Evolutionary conservation across 2,113 vertebrate species (phyloP), one percentile per base, ranked within the genome.

Genomic region (Ochotona princeps): DNA sequence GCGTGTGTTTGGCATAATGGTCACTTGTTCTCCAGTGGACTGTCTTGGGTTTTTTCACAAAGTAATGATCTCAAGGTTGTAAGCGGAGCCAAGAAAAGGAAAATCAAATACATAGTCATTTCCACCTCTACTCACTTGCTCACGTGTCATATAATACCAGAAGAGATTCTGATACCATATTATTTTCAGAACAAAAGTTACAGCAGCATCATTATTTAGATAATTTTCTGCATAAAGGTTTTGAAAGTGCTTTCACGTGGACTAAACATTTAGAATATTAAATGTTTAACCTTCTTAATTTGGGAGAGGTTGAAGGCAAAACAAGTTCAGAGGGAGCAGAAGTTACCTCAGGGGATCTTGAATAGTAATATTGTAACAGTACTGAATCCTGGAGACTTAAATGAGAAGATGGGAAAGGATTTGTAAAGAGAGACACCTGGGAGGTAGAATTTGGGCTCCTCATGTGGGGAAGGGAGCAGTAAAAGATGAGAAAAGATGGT

Each of bases 371-470:
- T 30, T n/a, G 1, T 8, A 35, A 54, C 1, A 7, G 17, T 32
- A 44, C 5, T 7, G 8, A 38, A 18, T 23, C 25, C 20, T 32
- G 25, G 61, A 79, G 44, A 32, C 12, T 25, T n/a, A 38, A 49
- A 18, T 20, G 28, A 28, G 18, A 1, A 74, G 3, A 25, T 11
- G 7, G 3, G 12, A 85, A 72, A 82, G 3, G 28, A 30, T 60
- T n/a, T 38, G 12, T n/a, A 75, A 17, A 7, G 10, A 1, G 8
- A 32, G 1, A 30, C 1, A 1, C 11, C 4, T 54, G 30, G 11
- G 6, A 65, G 18, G 12, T 76, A 15, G 6, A 57, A 26, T 49
- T 12, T 70, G 49, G 38, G 57, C 20, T 28, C 25, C 17, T 30
- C 5, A 2, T 2, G 13, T 32, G 35, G 15, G 35, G 87, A n/a